phyloP scores from a whole-genome alignment of 2,113 vertebrate species.

The Panthera leo region DNA sequence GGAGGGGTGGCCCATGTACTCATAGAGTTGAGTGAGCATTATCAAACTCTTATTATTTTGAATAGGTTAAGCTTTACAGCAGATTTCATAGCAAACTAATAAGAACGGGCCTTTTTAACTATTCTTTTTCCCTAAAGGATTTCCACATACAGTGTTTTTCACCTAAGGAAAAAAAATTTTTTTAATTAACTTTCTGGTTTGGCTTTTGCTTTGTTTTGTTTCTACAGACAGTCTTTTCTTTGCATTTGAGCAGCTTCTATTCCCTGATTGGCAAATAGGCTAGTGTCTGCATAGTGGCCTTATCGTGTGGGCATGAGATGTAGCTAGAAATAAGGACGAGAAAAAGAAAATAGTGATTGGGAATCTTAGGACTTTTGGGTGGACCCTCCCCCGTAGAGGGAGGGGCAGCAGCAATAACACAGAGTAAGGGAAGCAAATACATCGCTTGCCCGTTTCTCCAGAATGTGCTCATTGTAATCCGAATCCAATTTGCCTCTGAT shows the following conservation, averaged over 20 bases:
- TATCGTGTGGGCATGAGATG: neutral
- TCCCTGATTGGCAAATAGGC: neutral
- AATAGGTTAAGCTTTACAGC: neutral
- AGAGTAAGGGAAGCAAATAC: neutral
- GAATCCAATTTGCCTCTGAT: neutral
- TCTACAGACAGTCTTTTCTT: neutral
- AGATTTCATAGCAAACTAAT: neutral
- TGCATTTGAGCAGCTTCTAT: neutral
- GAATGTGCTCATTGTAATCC: neutral
- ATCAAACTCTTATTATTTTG: neutral
- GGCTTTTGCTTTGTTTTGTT: neutral
- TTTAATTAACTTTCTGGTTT: neutral
- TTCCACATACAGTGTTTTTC: conserved; percentile 11
- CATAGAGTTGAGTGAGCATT: neutral
- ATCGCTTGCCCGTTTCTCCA: neutral
- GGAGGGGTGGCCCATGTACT: neutral
- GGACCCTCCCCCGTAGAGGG: neutral
- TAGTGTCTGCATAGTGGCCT: neutral
- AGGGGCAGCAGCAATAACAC: too few species aligned
- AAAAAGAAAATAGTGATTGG: neutral
- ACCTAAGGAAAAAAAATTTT: neutral
- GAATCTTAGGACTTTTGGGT: neutral
- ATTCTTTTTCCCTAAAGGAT: conserved; percentile 15
- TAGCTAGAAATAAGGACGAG: neutral
- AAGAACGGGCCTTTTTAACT: conserved; percentile 3